Base-by-base conservation (phyloP, 2,113 vertebrate genomes). In the Nycticryphes semicollaris region DNA sequence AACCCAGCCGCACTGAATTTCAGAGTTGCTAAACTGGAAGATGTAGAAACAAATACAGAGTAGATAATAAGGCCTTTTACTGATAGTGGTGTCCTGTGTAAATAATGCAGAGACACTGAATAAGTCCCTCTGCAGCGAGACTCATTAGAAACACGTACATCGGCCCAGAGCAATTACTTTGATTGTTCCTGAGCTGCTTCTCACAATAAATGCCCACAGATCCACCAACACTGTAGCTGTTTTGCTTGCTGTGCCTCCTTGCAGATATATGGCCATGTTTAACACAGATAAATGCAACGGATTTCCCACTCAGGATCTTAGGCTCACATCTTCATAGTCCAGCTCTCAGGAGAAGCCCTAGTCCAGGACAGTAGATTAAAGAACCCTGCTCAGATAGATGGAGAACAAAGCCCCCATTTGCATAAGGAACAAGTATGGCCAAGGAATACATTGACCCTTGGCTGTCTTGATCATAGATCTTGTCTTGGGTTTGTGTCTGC, bases 61-160 rank as follows among this genome's bases (percentile, higher is more conserved):
- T 20, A 85, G 96, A 95, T 93, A 96, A 96, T 96, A 95, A 91
- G 94, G 66, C 66, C 81, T 92, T 89, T 91, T 90, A 84, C 92
- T 92, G 96, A 96, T 95, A 96, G 84, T 76, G 81, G 67, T 95
- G 89, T 87, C 83, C 92, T 92, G 88, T 93, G 93, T 96, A 95
- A 97, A 97, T 94, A 97, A 93, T 77, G 3, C 74, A 93, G 91
- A 80, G 18, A 19, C 23, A 31, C 70, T 43, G 83, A 53, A 25
- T 31, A 84, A 87, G 81, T 95, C 92, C 69, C 90, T 87, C 89
- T 78, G 94, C 91, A 84, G 59, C 13, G 25, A 89, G 74, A 53
- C 91, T 96, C 96, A 82, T 95, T 97, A 92, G 92, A 92, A 97
- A 77, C 85, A 86, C 0, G 47, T 91, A 84, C 81, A 27, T 57